Conservation (phyloP, 2,113 vertebrate species). For the Anarhynchus alexandrinus region DNA sequence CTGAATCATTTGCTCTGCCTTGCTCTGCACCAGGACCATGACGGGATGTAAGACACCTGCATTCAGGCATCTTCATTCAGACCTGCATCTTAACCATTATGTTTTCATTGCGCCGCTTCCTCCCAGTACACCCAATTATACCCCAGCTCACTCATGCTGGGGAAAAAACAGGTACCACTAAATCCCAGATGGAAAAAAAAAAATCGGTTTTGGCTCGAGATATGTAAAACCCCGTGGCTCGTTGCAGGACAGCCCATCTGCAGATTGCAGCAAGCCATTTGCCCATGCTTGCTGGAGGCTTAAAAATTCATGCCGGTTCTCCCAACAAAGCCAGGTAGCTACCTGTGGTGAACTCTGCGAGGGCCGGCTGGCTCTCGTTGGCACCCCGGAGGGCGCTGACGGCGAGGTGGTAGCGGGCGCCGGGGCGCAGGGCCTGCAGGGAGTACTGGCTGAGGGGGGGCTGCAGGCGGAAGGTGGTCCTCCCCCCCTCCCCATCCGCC, state of each 20-base stretch:
- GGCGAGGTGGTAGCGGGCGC: slow-evolving; percentile 84
- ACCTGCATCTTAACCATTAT: background rate
- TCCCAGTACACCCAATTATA: background rate
- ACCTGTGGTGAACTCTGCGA: slow-evolving; percentile 91
- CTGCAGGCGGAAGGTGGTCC: slow-evolving; percentile 91
- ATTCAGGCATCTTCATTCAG: background rate
- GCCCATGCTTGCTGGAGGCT: background rate
- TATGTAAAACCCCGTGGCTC: accelerated
- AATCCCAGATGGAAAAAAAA: background rate
- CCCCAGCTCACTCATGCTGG: background rate
- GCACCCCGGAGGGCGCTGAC: slow-evolving; percentile 84
- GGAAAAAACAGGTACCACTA: background rate
- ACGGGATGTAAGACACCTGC: accelerated
- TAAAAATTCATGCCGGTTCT: background rate
- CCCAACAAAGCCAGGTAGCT: slow-evolving; percentile 3
- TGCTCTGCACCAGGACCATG: background rate
- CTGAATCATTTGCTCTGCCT: background rate
- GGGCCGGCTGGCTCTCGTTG: slow-evolving; percentile 84
- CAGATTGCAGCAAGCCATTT: background rate
- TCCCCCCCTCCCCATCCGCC: slow-evolving; percentile 82
- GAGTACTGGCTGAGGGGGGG: slow-evolving; percentile 95
- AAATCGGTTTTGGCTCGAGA: accelerated
- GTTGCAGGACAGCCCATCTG: background rate
- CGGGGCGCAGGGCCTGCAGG: slow-evolving; percentile 90
- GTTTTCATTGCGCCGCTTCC: background rate